phyloP scores from a whole-genome alignment of 2,797 vertebrate genomes.

The Sebastes itinus region DNA sequence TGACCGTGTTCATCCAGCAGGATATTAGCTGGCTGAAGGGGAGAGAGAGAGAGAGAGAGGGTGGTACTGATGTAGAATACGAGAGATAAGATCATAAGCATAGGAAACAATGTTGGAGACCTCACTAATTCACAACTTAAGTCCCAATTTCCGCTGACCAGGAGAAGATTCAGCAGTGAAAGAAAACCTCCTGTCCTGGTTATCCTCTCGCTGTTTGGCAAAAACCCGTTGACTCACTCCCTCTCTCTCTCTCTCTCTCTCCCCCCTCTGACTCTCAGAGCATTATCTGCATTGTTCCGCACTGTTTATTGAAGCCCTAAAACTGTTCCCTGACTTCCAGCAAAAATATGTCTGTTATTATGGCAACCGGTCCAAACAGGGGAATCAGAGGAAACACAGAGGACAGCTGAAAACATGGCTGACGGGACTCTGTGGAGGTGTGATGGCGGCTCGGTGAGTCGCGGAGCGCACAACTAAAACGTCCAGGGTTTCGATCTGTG shows the following conservation, averaged over 20 bases:
- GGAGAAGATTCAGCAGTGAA: neutral
- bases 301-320: slow-evolving; percentile 63
- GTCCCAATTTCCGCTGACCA: slow-evolving; percentile 37
- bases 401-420: neutral
- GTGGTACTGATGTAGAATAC: neutral
- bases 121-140: slow-evolving; percentile 47
- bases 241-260: neutral
- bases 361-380: slow-evolving; percentile 72
- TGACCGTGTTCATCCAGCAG: slow-evolving; percentile 95
- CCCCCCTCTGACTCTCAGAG: neutral
- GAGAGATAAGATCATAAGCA: slow-evolving; percentile 29
- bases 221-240: neutral
- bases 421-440: neutral
- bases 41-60: neutral
- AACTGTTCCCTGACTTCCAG: slow-evolving; percentile 51
- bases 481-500: neutral
- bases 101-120: slow-evolving; percentile 27
- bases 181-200: slow-evolving; percentile 49
- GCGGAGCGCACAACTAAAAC: no score
- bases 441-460: neutral
- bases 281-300: slow-evolving; percentile 41
- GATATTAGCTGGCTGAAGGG: slow-evolving; percentile 93
- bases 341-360: slow-evolving; percentile 60
- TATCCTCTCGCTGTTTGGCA: slow-evolving; percentile 31
- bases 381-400: slow-evolving; percentile 52